Evolutionary conservation across 2,113 vertebrate species (phyloP).

Genomic region (Phalacrocorax brasilianus): DNA sequence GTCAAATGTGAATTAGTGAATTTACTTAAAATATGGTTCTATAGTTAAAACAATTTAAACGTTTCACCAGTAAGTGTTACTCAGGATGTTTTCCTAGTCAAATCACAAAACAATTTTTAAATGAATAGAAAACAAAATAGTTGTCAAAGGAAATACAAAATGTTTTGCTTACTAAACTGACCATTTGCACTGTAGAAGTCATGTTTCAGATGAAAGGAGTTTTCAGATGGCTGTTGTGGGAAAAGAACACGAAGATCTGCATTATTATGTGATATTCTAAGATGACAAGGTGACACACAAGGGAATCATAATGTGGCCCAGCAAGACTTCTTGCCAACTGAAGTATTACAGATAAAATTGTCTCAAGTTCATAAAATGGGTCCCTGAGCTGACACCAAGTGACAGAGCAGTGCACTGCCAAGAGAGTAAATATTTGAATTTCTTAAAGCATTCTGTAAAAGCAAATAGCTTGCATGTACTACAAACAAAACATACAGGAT

Average conservation of each 20-base stretch:
- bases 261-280: background rate
- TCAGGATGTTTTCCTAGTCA: background rate
- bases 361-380: background rate
- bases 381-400: background rate
- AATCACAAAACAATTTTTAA: background rate
- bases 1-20: background rate
- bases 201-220: background rate
- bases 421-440: background rate
- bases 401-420: background rate
- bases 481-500: background rate
- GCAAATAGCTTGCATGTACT: background rate
- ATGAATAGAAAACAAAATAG: background rate
- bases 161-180: background rate
- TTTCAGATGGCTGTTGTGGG: background rate
- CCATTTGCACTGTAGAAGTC: background rate
- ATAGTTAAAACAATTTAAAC: background rate
- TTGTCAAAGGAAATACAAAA: background rate
- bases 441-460: background rate
- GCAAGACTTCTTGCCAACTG: background rate
- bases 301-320: background rate
- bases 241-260: background rate
- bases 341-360: constrained; percentile 2
- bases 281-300: constrained; percentile 3
- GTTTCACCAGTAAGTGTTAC: background rate
- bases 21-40: background rate